Evolutionary conservation across 2,888 invertebrate species (phyloP).

Genomic region (Melanotus villosus): DNA sequence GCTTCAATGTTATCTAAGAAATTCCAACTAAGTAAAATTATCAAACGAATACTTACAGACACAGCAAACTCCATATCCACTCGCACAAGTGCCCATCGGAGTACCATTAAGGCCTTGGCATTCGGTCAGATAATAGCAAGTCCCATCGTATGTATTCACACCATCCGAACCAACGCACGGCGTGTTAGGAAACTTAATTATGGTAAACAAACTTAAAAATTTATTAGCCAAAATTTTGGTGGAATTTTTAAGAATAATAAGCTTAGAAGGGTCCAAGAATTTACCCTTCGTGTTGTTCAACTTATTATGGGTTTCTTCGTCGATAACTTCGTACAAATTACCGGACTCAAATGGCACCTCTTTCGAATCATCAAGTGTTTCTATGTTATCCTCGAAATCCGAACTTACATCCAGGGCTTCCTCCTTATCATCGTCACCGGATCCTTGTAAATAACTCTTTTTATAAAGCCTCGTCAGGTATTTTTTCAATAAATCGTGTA

Average conservation of each 20-base stretch:
- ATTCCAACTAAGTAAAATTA: too few species aligned
- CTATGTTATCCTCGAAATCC: constrained; percentile 29
- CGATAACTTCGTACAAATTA: constrained; percentile 9
- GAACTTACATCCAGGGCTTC: constrained; percentile 18
- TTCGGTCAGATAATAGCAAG: constrained; percentile 78
- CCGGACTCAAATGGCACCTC: constrained; percentile 7
- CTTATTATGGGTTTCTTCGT: neutral
- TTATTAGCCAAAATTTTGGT: constrained; percentile 62
- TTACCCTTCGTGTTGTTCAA: constrained; percentile 41
- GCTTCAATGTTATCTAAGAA: too few species aligned
- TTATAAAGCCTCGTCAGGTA: constrained; percentile 45
- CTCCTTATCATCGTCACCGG: constrained; percentile 11
- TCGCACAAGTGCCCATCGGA: constrained; percentile 78
- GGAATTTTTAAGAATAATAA: constrained; percentile 58
- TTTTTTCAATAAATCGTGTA: constrained; percentile 41
- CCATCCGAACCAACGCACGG: constrained; percentile 72
- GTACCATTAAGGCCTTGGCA: constrained; percentile 76
- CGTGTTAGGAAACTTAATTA: constrained; percentile 79
- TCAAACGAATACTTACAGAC: constrained; percentile 74
- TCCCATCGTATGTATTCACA: constrained; percentile 76
- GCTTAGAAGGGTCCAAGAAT: constrained; percentile 38
- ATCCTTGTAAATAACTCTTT: constrained; percentile 5
- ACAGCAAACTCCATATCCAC: constrained; percentile 82
- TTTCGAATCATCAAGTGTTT: constrained; percentile 6
- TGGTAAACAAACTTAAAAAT: constrained; percentile 79